Evolutionary conservation across 1,140 invertebrate genomes (phyloP).

Genomic region (Sipha flava): DNA sequence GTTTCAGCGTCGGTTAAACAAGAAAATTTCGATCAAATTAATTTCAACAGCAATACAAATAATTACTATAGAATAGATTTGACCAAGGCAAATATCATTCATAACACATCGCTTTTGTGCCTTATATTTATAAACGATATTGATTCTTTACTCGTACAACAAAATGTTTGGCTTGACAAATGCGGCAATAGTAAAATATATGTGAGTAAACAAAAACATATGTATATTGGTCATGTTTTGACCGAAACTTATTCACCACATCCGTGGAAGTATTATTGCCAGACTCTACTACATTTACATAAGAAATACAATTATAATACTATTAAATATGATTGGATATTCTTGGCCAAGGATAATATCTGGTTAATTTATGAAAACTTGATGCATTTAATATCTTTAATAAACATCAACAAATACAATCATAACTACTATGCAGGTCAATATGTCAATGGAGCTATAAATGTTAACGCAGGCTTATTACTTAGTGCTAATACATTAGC

Average conservation of each 20-base stretch:
- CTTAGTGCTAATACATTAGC: neutral
- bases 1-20: neutral
- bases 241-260: neutral
- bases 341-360: neutral
- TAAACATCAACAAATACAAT: neutral
- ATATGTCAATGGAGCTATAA: neutral
- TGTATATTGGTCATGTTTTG: neutral
- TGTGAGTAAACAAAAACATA: neutral
- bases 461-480: neutral
- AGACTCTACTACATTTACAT: neutral
- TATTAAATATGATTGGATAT: neutral
- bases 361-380: conserved; percentile 6
- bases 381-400: neutral
- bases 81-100: neutral
- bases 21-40: neutral
- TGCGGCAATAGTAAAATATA: neutral
- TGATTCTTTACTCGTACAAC: neutral
- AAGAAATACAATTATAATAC: neutral
- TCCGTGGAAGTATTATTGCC: neutral
- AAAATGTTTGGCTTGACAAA: neutral
- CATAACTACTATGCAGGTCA: neutral
- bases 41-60: neutral
- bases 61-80: neutral
- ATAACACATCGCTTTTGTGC: neutral
- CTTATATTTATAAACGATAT: neutral